Evolutionary conservation across 2,888 invertebrate species (phyloP).

Genomic region (Brenthis ino): DNA sequence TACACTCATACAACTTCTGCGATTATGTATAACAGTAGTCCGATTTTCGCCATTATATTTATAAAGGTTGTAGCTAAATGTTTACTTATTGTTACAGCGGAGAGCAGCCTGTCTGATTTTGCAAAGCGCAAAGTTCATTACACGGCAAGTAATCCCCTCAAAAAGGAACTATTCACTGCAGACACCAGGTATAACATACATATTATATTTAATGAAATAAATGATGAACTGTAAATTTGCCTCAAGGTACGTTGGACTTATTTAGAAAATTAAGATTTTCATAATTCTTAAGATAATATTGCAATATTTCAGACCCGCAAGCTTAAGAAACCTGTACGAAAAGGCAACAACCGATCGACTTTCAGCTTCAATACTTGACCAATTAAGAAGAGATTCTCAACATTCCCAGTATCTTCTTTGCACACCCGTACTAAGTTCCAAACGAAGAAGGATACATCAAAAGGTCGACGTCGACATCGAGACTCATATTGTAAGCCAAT

Average conservation of each 20-base stretch:
- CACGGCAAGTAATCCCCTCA: conserved; percentile 85
- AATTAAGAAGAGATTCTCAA: conserved; percentile 83
- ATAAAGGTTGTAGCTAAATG: background rate
- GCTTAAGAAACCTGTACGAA: conserved; percentile 89
- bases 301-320: conserved; percentile 82
- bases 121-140: conserved; percentile 90
- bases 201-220: background rate
- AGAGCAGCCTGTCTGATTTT: conserved; percentile 95
- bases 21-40: too few species aligned
- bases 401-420: conserved; percentile 89
- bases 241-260: background rate
- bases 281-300: background rate
- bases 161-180: conserved; percentile 88
- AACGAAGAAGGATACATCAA: conserved; percentile 85
- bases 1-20: too few species aligned
- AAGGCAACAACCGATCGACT: conserved; percentile 87
- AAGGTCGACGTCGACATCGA: conserved; percentile 92
- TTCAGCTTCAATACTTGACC: conserved; percentile 85
- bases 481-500: conserved; percentile 90
- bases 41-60: background rate
- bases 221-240: background rate
- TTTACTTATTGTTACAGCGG: conserved; percentile 85
- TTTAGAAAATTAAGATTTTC: background rate
- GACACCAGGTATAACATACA: conserved; percentile 80
- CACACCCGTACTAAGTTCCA: conserved; percentile 90